Evolutionary conservation across 2,888 invertebrate species (phyloP), one percentile per base, ranked within the genome.

Genomic region (Caenorhabditis imperialis): DNA sequence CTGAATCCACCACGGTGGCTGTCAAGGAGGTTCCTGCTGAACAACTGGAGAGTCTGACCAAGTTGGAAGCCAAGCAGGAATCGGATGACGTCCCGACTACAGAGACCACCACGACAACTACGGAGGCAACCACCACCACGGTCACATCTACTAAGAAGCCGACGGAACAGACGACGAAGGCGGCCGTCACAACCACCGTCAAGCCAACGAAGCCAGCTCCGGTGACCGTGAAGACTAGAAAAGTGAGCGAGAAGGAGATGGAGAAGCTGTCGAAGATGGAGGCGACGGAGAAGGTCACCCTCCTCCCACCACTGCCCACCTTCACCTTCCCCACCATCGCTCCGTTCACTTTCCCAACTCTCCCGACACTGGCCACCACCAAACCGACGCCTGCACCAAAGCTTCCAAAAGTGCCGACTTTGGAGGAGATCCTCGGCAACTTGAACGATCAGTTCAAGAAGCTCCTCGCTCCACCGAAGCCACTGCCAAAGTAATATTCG

Each of bases 391-490:
- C 61, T 12, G 62, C 62, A 8, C 70, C 75, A 47, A 69, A 69
- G 60, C n/a, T n/a, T n/a, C n/a, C n/a, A n/a, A n/a, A n/a, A n/a
- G 58, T 75, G 22, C 75, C 75, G 40, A 75, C 75, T 7, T 27
- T 75, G 20, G 75, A 75, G 25, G 75, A 75, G 30, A 63, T 75
- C 25, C 54, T 75, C 12, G 67, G 63, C 18, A 75, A 70, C 16
- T 50, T 75, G 40, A 75, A 70, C 18, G 58, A 58, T 54, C 70
- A 75, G 27, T 75, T 75, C 45, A 75, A 75, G 22, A 70, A 70
- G 25, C 50, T 75, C n/a, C 25, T 75, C 3, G 7, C 53, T 4
- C 69, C 74, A 44, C 74, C 74, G 55, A 74, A 55, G 20, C 53
- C 67, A 23, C 20, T 55, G 23, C 61, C 61, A 22, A 25, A 33